Evolutionary conservation across 2,888 invertebrate genomes (phyloP).

Genomic region (Notocelia uddmanniana): DNA sequence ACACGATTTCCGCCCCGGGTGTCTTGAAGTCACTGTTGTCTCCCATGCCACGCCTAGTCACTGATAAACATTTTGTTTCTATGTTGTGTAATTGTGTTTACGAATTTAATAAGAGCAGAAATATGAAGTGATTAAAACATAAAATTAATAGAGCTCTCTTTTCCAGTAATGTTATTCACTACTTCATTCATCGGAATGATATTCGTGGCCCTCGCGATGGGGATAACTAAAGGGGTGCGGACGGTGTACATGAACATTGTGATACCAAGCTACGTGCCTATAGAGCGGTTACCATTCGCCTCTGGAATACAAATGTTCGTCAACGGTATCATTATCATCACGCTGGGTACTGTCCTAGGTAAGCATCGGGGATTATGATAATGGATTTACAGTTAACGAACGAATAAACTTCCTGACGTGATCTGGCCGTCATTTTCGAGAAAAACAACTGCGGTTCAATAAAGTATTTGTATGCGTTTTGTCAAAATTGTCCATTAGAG

Average conservation of each 20-base stretch:
- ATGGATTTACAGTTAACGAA: too few species aligned
- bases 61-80: too few species aligned
- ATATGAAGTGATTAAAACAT: background rate
- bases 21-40: too few species aligned
- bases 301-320: conserved; percentile 89
- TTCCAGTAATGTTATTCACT: conserved; percentile 81
- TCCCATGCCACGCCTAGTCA: too few species aligned
- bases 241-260: conserved; percentile 89
- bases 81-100: too few species aligned
- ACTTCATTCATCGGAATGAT: conserved; percentile 74
- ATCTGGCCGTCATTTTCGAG: too few species aligned
- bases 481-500: too few species aligned
- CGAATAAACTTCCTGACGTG: too few species aligned
- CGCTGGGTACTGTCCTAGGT: conserved; percentile 88
- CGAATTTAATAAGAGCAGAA: too few species aligned
- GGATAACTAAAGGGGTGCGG: conserved; percentile 89
- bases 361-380: conserved; percentile 51
- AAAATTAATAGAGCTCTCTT: conserved; percentile 4
- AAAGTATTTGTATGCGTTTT: background rate
- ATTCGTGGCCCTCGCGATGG: conserved; percentile 85
- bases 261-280: conserved; percentile 88
- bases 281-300: conserved; percentile 88
- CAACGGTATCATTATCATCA: conserved; percentile 87
- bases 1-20: too few species aligned
- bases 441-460: background rate